A percentile compares a stretch with the other conserved stretches of the same genome.
Evolutionary conservation across 2,888 invertebrate genomes (phyloP).

Genomic region (Achlya flavicornis): DNA sequence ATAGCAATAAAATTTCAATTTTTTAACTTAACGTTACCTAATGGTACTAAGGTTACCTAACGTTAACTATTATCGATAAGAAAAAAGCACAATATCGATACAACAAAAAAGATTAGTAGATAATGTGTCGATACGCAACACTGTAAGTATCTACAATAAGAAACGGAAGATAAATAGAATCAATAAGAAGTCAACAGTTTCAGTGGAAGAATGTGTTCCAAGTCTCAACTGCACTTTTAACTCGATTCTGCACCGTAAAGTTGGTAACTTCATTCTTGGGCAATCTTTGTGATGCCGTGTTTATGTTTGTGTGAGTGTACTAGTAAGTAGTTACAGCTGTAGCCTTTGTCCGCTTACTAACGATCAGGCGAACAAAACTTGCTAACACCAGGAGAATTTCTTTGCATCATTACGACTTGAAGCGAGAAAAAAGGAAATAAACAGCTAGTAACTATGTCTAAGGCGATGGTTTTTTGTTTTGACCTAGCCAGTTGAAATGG

Average conservation of each 20-base stretch:
- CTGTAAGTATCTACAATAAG: no score
- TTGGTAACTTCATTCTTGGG: conserved; percentile 19
- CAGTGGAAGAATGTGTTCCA: neutral
- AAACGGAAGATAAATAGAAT: neutral
- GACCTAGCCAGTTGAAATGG: no score
- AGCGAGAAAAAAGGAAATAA: neutral
- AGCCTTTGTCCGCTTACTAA: neutral
- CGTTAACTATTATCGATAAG: no score
- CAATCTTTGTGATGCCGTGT: conserved; percentile 23
- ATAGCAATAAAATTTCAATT: no score
- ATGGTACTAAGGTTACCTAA: no score
- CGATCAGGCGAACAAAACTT: conserved; percentile 1
- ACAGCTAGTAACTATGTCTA: no score
- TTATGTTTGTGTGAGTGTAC: conserved; percentile 23
- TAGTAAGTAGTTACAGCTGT: neutral
- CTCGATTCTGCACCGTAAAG: conserved; percentile 17
- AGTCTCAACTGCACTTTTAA: conserved; percentile 24
- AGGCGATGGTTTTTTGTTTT: no score
- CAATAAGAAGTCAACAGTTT: neutral
- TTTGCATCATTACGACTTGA: neutral
- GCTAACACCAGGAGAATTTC: neutral
- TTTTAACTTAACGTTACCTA: no score
- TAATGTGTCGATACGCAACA: no score
- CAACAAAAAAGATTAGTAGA: no score
- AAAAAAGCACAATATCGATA: no score